Evolutionary conservation across 2,797 vertebrate genomes (phyloP).

Genomic region (Bradypodion ventrale): DNA sequence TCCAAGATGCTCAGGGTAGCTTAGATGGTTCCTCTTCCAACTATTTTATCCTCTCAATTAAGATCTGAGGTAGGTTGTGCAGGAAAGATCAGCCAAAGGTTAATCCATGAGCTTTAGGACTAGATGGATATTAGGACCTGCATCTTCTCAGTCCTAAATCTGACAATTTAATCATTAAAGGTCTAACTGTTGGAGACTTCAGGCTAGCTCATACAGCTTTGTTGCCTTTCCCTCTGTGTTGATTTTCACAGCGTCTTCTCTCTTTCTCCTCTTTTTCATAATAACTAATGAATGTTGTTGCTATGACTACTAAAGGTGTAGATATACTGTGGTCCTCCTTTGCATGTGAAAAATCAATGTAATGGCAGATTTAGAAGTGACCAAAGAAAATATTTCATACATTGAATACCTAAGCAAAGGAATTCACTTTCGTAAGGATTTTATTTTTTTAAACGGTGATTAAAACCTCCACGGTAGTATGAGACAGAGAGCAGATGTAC

Average conservation of each 20-base stretch:
- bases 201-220: fast-evolving
- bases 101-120: not conserved
- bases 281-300: not conserved
- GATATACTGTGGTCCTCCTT: not conserved
- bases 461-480: too few relatives aligned
- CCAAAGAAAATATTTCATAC: not conserved
- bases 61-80: not conserved
- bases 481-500: not conserved
- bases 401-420: not conserved
- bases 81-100: not conserved
- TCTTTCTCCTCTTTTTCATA: not conserved
- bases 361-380: not conserved
- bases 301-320: slow-evolving; percentile 4
- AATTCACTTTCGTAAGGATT: not conserved
- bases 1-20: not conserved
- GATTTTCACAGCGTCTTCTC: not conserved
- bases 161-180: not conserved
- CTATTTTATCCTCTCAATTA: not conserved
- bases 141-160: not conserved
- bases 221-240: not conserved
- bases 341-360: not conserved
- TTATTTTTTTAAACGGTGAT: not conserved
- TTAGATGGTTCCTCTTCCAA: not conserved
- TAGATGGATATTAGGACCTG: not conserved
- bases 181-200: not conserved